phyloP scores from a whole-genome alignment of 2,797 vertebrate species.

The Cyclura pinguis region DNA sequence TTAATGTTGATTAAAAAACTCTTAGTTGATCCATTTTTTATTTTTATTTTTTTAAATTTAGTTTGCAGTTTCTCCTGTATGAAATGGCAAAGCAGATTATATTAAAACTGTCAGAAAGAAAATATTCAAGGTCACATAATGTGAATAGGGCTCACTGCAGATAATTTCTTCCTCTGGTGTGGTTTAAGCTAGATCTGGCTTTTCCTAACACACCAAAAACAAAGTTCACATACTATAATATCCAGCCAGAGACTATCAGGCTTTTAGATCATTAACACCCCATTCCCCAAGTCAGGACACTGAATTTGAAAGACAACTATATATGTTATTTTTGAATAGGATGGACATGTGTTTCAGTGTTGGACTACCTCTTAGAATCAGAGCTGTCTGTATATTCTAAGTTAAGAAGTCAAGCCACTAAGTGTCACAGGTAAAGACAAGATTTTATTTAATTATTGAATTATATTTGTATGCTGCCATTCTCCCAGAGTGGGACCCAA shows the following conservation, averaged over 20 bases:
- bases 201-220: constrained; percentile 3
- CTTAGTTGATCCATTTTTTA: constrained; percentile 13
- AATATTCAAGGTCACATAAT: constrained; percentile 58
- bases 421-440: background rate
- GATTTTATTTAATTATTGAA: background rate
- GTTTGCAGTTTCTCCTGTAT: constrained; percentile 20
- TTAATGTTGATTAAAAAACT: constrained; percentile 41
- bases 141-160: constrained; percentile 40
- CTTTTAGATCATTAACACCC: background rate
- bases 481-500: too few species aligned
- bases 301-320: background rate
- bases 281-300: background rate
- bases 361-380: too few species aligned
- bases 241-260: background rate
- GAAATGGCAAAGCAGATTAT: constrained; percentile 60
- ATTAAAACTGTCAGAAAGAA: constrained; percentile 59
- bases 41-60: background rate
- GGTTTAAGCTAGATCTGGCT: constrained; percentile 41
- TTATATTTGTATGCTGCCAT: too few species aligned
- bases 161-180: constrained; percentile 15
- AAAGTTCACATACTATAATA: constrained; percentile 6
- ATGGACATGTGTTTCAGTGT: too few species aligned
- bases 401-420: background rate
- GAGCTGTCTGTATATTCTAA: too few species aligned
- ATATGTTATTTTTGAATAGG: background rate